phyloP scores from a whole-genome alignment of 2,888 invertebrate species.

The Cephonodes hylas region DNA sequence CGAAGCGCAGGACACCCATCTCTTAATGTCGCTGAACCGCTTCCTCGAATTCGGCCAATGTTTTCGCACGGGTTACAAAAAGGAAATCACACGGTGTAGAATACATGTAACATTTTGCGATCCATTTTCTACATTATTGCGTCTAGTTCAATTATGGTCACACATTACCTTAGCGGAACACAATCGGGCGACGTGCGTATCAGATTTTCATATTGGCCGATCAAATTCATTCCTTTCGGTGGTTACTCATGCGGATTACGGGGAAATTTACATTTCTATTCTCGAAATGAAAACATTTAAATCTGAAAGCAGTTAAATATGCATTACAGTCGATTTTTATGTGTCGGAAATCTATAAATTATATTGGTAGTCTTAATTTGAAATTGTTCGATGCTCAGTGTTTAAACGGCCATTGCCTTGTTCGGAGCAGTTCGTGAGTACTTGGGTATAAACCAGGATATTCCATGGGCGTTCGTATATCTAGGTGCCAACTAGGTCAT shows the following conservation, averaged over 20 bases:
- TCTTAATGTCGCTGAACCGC: constrained; percentile 46
- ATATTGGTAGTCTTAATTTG: not conserved
- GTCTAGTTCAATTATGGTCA: not conserved
- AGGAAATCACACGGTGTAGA: not conserved
- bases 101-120: not conserved
- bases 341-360: not conserved
- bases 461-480: not conserved
- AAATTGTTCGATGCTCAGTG: not conserved
- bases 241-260: not conserved
- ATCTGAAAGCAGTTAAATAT: not conserved
- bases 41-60: constrained; percentile 30
- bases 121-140: not conserved
- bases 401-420: not conserved
- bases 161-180: not conserved
- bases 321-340: not conserved
- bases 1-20: constrained; percentile 59
- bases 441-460: not conserved
- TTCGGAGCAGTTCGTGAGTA: not conserved
- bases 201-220: constrained; percentile 16
- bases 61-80: not conserved
- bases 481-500: not conserved
- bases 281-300: not conserved
- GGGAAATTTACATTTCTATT: not conserved
- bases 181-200: constrained; percentile 23
- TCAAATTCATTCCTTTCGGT: not conserved